Evolutionary conservation across 2,797 vertebrate genomes (phyloP).

Genomic region (Cuniculus paca): DNA sequence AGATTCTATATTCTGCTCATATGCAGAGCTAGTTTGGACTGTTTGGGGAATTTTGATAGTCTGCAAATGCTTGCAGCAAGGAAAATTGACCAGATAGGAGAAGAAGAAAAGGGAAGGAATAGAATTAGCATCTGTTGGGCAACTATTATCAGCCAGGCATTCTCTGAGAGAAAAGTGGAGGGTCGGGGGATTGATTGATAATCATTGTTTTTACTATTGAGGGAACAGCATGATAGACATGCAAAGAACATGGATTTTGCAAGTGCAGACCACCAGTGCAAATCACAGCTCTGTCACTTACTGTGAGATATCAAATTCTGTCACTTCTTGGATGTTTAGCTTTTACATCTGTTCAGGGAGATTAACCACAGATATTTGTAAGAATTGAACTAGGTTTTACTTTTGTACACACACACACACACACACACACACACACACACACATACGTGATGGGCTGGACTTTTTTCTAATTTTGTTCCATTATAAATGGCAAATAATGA

Average conservation of each 20-base stretch:
- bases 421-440: background rate
- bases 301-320: background rate
- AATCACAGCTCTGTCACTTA: background rate
- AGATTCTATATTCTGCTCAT: slow-evolving; percentile 75
- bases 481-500: background rate
- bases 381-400: slow-evolving; percentile 20
- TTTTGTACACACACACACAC: background rate
- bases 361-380: background rate
- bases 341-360: background rate
- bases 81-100: slow-evolving; percentile 56
- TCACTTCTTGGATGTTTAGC: background rate
- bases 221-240: background rate
- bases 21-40: slow-evolving; percentile 69
- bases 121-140: slow-evolving; percentile 63
- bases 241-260: background rate
- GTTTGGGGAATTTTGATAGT: slow-evolving; percentile 64
- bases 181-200: slow-evolving; percentile 40
- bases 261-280: background rate
- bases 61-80: slow-evolving; percentile 38
- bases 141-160: slow-evolving; percentile 54
- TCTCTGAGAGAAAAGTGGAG: slow-evolving; percentile 58
- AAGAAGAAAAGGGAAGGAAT: slow-evolving; percentile 41
- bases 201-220: slow-evolving; percentile 68
- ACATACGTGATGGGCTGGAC: background rate
- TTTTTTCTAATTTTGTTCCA: slow-evolving; percentile 9